A percentile compares a stretch with the other conserved stretches of the same genome.
Conservation (phyloP, 2,888 invertebrate genomes). For the Pharmacophagus antenor region DNA sequence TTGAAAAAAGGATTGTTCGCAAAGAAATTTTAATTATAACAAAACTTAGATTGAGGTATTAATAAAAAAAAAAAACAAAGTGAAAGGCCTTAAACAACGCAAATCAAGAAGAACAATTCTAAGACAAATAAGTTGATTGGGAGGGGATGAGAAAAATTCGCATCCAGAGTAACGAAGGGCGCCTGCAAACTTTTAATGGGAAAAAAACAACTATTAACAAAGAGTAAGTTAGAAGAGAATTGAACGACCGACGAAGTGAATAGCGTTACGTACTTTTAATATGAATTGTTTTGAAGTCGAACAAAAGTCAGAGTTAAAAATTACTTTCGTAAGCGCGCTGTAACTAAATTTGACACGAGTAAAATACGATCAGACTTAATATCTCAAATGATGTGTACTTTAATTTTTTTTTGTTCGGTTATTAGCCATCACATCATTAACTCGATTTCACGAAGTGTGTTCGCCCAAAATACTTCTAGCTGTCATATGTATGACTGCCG, state of each 20-base stretch:
- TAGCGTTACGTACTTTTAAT: conserved; percentile 31
- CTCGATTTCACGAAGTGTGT: no score
- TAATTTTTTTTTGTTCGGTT: no score
- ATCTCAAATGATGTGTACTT: no score
- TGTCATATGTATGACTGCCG: no score
- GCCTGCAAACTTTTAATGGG: conserved; percentile 46
- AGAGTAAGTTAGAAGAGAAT: conserved; percentile 41
- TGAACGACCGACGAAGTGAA: conserved; percentile 32
- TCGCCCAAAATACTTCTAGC: no score
- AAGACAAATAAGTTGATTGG: conserved; percentile 29
- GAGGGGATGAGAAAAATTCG: conserved; percentile 34
- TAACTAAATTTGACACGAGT: conserved; percentile 3
- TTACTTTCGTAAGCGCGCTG: not conserved
- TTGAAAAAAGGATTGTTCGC: no score
- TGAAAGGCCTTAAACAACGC: conserved; percentile 4
- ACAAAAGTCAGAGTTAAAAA: not conserved
- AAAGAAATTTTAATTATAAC: no score
- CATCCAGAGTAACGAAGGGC: conserved; percentile 41
- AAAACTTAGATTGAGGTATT: no score
- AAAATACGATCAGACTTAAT: no score
- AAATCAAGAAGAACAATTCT: conserved; percentile 23
- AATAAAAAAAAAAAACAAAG: no score
- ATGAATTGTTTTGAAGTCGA: conserved; percentile 22
- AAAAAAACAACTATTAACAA: conserved; percentile 50
- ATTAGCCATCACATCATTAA: no score